Base-by-base conservation (phyloP, 2,888 invertebrate genomes). In the Nezara viridula region DNA sequence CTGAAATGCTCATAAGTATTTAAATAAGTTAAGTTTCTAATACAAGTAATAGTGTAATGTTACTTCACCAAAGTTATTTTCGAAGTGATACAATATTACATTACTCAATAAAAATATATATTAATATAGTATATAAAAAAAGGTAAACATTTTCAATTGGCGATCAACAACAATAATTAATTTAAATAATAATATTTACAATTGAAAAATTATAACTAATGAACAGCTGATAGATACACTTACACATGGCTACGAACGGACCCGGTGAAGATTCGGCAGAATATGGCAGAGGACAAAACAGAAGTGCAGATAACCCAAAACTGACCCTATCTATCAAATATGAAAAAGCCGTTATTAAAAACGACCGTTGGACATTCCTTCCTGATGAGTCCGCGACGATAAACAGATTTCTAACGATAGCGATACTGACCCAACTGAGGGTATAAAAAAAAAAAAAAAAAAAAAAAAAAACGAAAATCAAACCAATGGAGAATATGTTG, bases 341-440 rank as follows among this genome's bases (percentile, higher is more conserved):
- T 44, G 12, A 47, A 81, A 81, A 81, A 81, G 14, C 81, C 81
- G 81, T 81, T 40, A 55, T 24, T 55, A 55, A 77, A 47, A 81
- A 81, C 81, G 16, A 12, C 81, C 81, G 81, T 81, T 81, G n/a
- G 44, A n/a, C 81, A 81, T 81, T 81, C 44, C 4, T 73, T 37
- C 66, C 0, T 1, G 6, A 32, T 73, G 66, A 73, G 19, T 73
- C n/a, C 60, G 60, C 60, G 27, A 12, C 27, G 60, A 60, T 60
- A 60, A 73, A 60, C 4, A 60, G 27, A 16, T 60, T 27, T 60
- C 4, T 14, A 60, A 60, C 5, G 16, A 27, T 16, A 6, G 27
- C 4, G 27, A 60, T 16, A 14, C 4, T 27, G 14, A 32, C 5
- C 4, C 4, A 16, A 10, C 9, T 10, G n/a, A n/a, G n/a, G 14